Evolutionary conservation across 2,888 invertebrate species (phyloP).

Genomic region (Ommatoiulus sabulosus): DNA sequence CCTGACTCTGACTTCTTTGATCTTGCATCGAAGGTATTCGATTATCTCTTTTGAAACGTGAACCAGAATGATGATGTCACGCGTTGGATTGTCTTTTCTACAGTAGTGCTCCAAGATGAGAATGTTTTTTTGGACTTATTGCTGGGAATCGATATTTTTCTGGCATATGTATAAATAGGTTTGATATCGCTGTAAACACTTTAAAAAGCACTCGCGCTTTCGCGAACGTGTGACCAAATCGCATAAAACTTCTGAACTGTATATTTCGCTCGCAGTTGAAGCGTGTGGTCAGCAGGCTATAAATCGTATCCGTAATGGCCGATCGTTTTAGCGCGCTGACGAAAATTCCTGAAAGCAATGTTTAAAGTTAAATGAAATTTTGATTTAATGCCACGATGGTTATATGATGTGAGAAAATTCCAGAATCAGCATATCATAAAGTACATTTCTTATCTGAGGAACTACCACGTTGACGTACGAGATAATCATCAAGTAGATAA

Average conservation of each 20-base stretch:
- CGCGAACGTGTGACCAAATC: not conserved
- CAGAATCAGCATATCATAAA: not conserved
- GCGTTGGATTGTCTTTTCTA: not conserved
- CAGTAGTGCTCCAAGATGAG: not conserved
- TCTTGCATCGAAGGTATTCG: not conserved
- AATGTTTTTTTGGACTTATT: too few species aligned
- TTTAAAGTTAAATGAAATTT: not conserved
- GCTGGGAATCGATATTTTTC: too few species aligned
- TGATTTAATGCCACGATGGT: not conserved
- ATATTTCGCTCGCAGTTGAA: not conserved
- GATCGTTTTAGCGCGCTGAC: not conserved
- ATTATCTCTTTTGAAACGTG: not conserved
- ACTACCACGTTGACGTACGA: not conserved
- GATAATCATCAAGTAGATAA: too few species aligned
- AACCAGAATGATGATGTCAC: not conserved
- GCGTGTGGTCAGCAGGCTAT: not conserved
- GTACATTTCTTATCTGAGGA: not conserved
- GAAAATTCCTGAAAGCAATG: not conserved
- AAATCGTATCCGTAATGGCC: conserved; percentile 1
- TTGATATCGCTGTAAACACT: too few species aligned
- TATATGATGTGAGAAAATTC: conserved; percentile 1
- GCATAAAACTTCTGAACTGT: not conserved
- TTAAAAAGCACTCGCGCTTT: not conserved
- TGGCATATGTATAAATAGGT: too few species aligned
- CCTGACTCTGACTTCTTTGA: not conserved